Percentiles rank a stretch among this genome's conserved stretches.
Conservation (phyloP, 1,140 invertebrate genomes). For the Streblospio benedicti region DNA sequence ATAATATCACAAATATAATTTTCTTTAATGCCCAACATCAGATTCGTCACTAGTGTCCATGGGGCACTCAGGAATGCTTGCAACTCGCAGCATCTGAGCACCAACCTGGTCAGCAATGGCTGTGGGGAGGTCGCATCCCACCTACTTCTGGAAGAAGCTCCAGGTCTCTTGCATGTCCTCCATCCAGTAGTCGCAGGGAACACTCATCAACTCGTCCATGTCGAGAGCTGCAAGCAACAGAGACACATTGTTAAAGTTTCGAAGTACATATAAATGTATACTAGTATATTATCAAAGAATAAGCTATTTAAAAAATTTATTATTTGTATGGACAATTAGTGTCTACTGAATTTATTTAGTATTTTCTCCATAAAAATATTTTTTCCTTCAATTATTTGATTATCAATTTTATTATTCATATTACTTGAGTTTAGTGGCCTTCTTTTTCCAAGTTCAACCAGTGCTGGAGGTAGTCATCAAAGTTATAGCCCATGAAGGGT, state of each 20-base stretch:
- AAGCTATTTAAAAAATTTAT: not conserved
- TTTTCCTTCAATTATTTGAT: too few relatives aligned
- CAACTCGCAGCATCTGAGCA: too few relatives aligned
- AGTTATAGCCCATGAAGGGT: slow-evolving; percentile 99
- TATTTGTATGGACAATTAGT: not conserved
- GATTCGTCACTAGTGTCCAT: too few relatives aligned
- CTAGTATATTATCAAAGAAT: not conserved
- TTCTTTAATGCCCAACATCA: too few relatives aligned
- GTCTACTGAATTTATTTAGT: too few relatives aligned
- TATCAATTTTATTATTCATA: too few relatives aligned
- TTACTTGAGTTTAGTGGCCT: too few relatives aligned
- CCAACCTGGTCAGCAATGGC: slow-evolving; percentile 66
- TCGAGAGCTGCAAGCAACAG: slow-evolving; percentile 23
- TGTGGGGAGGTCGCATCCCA: slow-evolving; percentile 64
- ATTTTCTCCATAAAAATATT: too few relatives aligned
- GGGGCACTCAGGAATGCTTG: too few relatives aligned
- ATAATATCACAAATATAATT: too few relatives aligned
- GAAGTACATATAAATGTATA: not conserved
- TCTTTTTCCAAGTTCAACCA: slow-evolving; percentile 71
- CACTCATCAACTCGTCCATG: slow-evolving; percentile 69
- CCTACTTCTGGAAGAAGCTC: slow-evolving; percentile 83
- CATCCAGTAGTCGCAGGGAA: slow-evolving; percentile 86
- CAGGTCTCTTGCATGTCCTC: slow-evolving; percentile 74
- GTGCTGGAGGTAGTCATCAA: slow-evolving; percentile 87
- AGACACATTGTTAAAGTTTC: slow-evolving; percentile 25